These are phyloP conservation scores for Triplophysa siluroides DNA, from an alignment of 2,113 vertebrate species.

Conservation along the genomic window DNA sequence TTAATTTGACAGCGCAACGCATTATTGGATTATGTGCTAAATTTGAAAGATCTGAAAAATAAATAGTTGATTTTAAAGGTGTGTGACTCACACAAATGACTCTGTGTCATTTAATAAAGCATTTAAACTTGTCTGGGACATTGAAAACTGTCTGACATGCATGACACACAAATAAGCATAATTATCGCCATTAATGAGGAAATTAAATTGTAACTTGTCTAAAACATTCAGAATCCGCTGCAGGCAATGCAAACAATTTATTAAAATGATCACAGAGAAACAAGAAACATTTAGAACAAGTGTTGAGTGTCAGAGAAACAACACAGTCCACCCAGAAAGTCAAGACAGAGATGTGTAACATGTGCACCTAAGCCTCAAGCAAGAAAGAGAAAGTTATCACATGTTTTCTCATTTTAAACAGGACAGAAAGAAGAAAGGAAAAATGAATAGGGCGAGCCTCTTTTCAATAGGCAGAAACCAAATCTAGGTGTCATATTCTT, in stretches of 20 bases:
- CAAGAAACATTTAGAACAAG: neutral
- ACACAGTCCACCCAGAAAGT: neutral
- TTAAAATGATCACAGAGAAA: neutral
- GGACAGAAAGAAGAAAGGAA: slow-evolving; percentile 2
- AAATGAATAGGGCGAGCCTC: slow-evolving; percentile 16
- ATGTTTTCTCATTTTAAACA: slow-evolving; percentile 21
- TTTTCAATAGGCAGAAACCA: slow-evolving; percentile 30
- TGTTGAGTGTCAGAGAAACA: neutral
- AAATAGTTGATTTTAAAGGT: neutral
- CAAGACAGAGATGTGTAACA: neutral
- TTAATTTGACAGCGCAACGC: neutral
- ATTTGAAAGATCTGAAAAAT: neutral
- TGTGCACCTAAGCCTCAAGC: slow-evolving; percentile 6
- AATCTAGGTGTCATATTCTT: slow-evolving; percentile 9
- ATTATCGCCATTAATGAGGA: slow-evolving; percentile 4
- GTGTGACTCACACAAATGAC: neutral
- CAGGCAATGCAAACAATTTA: neutral
- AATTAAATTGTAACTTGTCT: slow-evolving; percentile 1
- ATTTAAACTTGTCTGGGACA: neutral
- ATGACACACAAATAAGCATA: neutral
- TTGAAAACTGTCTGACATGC: neutral
- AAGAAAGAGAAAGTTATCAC: neutral
- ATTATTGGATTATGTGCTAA: neutral
- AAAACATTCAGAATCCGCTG: neutral
- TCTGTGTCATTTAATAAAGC: neutral